Conservation (phyloP, 92 coral and sea anemone genomes). For the Phenganax subtilis region DNA sequence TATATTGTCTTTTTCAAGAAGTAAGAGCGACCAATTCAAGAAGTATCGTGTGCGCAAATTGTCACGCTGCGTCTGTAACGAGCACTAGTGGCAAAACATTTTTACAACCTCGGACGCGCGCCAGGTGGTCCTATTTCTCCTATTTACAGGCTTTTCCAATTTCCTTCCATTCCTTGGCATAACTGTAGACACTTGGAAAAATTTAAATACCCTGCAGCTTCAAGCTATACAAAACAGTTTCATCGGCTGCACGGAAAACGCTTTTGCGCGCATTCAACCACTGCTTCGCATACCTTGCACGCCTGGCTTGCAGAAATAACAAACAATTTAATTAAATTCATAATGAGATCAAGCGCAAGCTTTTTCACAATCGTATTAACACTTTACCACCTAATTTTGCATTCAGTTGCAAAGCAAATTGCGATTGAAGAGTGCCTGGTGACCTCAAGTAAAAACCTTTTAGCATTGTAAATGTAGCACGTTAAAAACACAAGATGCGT, state of each 20-base stretch:
- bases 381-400: constrained; percentile 37
- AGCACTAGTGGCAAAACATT: constrained; percentile 28
- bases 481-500: too few species aligned
- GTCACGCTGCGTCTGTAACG: constrained; percentile 35
- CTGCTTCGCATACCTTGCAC: constrained; percentile 36
- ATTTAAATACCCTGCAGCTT: constrained; percentile 41
- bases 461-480: too few species aligned
- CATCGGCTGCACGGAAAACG: constrained; percentile 34
- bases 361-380: constrained; percentile 39
- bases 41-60: constrained; percentile 2
- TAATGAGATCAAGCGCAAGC: constrained; percentile 33
- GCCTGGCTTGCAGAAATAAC: constrained; percentile 34
- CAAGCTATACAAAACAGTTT: constrained; percentile 15
- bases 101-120: constrained; percentile 21
- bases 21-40: too few species aligned
- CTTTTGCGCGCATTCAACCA: background rate
- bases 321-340: constrained; percentile 37
- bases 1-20: too few species aligned
- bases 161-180: constrained; percentile 25
- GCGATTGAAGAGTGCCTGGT: background rate
- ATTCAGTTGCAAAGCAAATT: background rate
- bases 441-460: too few species aligned
- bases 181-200: constrained; percentile 41
- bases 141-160: constrained; percentile 30
- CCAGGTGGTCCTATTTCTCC: constrained; percentile 25